These are phyloP conservation scores for Micromys minutus DNA, from an alignment of 2,113 vertebrate species.

Conservation along the genomic window DNA sequence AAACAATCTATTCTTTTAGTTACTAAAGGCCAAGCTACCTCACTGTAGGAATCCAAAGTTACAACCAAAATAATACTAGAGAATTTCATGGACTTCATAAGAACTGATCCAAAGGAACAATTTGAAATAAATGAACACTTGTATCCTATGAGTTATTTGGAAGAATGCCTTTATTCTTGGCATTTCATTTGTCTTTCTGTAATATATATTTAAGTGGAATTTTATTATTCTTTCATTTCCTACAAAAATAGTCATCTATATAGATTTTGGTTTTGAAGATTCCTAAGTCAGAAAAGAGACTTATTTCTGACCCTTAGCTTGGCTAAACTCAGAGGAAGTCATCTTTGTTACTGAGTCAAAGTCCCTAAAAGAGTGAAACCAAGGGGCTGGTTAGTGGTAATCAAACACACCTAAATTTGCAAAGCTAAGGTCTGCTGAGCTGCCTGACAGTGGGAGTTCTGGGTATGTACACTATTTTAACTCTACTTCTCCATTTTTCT, in stretches of 20 bases:
- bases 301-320: background rate
- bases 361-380: background rate
- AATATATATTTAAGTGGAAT: background rate
- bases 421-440: background rate
- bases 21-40: constrained; percentile 17
- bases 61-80: constrained; percentile 32
- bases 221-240: constrained; percentile 8
- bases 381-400: background rate
- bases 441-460: background rate
- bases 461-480: background rate
- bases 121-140: constrained; percentile 13
- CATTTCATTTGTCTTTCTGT: background rate
- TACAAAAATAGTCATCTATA: background rate
- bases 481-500: background rate
- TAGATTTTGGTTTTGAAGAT: background rate
- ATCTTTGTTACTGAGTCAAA: background rate
- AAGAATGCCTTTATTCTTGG: background rate
- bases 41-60: constrained; percentile 1
- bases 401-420: background rate
- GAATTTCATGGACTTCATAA: background rate
- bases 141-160: background rate
- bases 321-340: background rate
- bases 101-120: background rate
- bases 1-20: background rate
- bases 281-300: background rate